Evolutionary conservation across 1,140 invertebrate species (phyloP), one percentile per base, ranked within the genome.

Genomic region (Solenopsis invicta): DNA sequence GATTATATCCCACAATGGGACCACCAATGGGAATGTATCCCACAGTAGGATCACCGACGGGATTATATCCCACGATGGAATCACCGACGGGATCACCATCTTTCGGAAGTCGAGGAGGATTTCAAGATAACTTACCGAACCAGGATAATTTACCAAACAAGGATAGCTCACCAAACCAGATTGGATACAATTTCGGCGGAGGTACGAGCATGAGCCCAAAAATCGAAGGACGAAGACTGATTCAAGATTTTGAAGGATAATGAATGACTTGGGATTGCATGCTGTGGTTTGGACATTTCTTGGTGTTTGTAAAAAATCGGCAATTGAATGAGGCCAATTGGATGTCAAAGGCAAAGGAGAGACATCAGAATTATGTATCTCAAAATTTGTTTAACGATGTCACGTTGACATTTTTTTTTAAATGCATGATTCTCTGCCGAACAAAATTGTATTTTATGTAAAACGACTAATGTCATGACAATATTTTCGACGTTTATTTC

Each of bases 241-340:
- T 16, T 71, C 66, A 56, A 37, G 37, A 84, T 64, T 52, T n/a
- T 72, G 56, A 52, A n/a, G 71, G 62, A 74, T 71, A 84, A 74
- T 61, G 69, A 84, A 84, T 84, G 56, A 61, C 74, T 84, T 13
- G 54, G 69, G 69, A 12, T 84, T 84, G 80, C 80, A 84, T 84
- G 80, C 80, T 74, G 67, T 48, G 54, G 24, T 82, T 71, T 71
- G 37, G 45, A 64, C 45, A 48, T 80, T 66, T 78, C 24, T 78
- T 9, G 52, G 18, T 81, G n/a, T 67, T 69, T 50, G 48, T 80
- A 50, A 80, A 52, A 37, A 8, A 54, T 80, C 21, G 48, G 8
- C 48, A 75, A 62, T 62, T 50, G 4, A 61, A 62, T 34, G 54
- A 29, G 37, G 61, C 29, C 13, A 80, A 66, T 80, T 67, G 54